Evolutionary conservation across 2,888 invertebrate genomes (phyloP).

Genomic region (Lepidonotus clava): DNA sequence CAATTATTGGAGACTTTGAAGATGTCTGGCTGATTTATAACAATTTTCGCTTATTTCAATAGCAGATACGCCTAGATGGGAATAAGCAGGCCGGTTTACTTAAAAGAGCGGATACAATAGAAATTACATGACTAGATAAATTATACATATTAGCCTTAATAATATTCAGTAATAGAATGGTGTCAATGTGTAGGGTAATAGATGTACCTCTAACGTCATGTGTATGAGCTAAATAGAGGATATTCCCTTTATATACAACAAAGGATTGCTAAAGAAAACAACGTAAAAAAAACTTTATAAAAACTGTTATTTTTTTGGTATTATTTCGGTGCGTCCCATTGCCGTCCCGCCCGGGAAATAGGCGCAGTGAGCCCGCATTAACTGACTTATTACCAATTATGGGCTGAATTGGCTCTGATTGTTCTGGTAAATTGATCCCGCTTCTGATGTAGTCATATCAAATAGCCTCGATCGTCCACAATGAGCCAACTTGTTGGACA

Average conservation of each 20-base stretch:
- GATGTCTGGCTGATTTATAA: background rate
- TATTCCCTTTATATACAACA: background rate
- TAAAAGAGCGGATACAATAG: background rate
- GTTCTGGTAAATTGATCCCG: constrained; percentile 45
- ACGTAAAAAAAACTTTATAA: background rate
- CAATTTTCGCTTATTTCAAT: background rate
- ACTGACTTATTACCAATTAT: constrained; percentile 43
- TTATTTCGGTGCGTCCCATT: constrained; percentile 28
- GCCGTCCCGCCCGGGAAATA: constrained; percentile 18
- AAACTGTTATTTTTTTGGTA: background rate
- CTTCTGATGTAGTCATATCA: constrained; percentile 46
- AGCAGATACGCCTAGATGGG: too few relatives aligned
- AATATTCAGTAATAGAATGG: constrained; percentile 13
- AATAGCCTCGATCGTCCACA: constrained; percentile 36
- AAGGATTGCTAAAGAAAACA: background rate
- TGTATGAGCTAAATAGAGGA: too few relatives aligned
- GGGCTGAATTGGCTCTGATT: constrained; percentile 38
- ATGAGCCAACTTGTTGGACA: constrained; percentile 2
- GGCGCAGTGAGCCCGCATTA: constrained; percentile 21
- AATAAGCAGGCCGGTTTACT: too few relatives aligned
- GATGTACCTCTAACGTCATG: too few relatives aligned
- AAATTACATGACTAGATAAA: background rate
- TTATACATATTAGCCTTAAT: background rate
- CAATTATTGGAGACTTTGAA: background rate
- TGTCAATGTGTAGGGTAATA: too few relatives aligned